Evolutionary conservation across 2,888 invertebrate species (phyloP).

Genomic region (Plagodis dolabraria): DNA sequence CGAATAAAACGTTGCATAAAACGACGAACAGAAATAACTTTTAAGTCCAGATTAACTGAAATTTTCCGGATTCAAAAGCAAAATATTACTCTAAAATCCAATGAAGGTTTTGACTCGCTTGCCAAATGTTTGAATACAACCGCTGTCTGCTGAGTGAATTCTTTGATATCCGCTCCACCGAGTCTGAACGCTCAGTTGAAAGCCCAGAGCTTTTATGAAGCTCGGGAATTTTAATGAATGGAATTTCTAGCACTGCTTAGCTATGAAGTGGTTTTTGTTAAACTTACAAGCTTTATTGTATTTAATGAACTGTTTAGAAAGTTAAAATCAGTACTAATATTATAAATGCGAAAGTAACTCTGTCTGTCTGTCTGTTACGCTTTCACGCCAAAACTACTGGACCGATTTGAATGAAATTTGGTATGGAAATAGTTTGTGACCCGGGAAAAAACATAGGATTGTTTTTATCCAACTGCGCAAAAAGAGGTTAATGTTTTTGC

Average conservation of each 20-base stretch:
- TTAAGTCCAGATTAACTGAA: constrained; percentile 8
- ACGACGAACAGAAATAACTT: constrained; percentile 1
- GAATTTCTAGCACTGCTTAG: not conserved
- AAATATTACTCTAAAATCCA: constrained; percentile 13
- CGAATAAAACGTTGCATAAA: not conserved
- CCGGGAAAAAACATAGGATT: too few species aligned
- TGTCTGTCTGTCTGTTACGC: too few species aligned
- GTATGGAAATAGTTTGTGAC: too few species aligned
- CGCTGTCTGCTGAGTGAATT: constrained; percentile 14
- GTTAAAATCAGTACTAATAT: too few species aligned
- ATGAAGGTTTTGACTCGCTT: constrained; percentile 11
- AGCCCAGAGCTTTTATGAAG: constrained; percentile 4
- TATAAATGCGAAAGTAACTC: too few species aligned
- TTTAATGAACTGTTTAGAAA: not conserved
- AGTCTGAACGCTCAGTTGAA: constrained; percentile 8
- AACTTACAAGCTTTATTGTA: not conserved
- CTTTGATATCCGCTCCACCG: constrained; percentile 18
- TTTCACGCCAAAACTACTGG: too few species aligned
- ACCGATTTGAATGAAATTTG: too few species aligned
- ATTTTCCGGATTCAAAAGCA: constrained; percentile 2
- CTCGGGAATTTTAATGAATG: constrained; percentile 4
- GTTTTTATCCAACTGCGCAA: too few species aligned
- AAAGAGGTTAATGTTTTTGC: too few species aligned
- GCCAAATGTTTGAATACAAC: constrained; percentile 20
- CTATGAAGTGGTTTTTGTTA: not conserved